phyloP scores from a whole-genome alignment of 2,888 invertebrate genomes.

The Agonopterix subpropinquella region DNA sequence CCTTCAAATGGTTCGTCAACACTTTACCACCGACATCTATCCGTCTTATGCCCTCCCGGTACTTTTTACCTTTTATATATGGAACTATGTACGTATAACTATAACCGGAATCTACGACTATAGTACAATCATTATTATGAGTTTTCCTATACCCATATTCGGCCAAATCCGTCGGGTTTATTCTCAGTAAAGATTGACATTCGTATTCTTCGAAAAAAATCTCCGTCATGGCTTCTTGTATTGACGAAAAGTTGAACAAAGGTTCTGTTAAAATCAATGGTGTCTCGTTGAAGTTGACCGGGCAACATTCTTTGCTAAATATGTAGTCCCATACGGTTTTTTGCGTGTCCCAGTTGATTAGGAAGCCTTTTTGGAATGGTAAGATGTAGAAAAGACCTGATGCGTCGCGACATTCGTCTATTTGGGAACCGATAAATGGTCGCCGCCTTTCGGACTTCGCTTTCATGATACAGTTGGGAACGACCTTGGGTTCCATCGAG shows the following conservation, averaged over 20 bases:
- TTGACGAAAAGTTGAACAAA: slow-evolving; percentile 91
- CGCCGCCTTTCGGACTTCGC: slow-evolving; percentile 96
- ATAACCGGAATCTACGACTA: slow-evolving; percentile 95
- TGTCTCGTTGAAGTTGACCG: slow-evolving; percentile 85
- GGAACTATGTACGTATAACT: slow-evolving; percentile 97
- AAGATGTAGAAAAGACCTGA: slow-evolving; percentile 96
- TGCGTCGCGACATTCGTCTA: slow-evolving; percentile 97
- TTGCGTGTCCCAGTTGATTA: slow-evolving; percentile 97
- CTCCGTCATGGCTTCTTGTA: slow-evolving; percentile 96
- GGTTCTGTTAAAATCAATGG: slow-evolving; percentile 95
- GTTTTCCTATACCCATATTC: slow-evolving; percentile 79
- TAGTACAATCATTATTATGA: slow-evolving; percentile 78
- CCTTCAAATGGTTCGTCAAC: slow-evolving; percentile 97
- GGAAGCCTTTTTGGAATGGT: slow-evolving; percentile 95
- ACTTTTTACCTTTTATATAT: slow-evolving; percentile 85
- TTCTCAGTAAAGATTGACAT: slow-evolving; percentile 86
- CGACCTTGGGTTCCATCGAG: slow-evolving; percentile 80
- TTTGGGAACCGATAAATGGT: slow-evolving; percentile 93
- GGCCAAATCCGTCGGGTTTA: slow-evolving; percentile 88
- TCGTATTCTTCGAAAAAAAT: slow-evolving; percentile 99
- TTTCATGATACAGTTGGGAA: slow-evolving; percentile 98
- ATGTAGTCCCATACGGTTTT: slow-evolving; percentile 97
- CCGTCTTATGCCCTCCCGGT: slow-evolving; percentile 81
- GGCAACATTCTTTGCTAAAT: slow-evolving; percentile 89
- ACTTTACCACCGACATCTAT: slow-evolving; percentile 98